Percentiles rank a stretch among this genome's conserved stretches.
Conservation (phyloP, 2,113 vertebrate species). For the Microtus montanus region DNA sequence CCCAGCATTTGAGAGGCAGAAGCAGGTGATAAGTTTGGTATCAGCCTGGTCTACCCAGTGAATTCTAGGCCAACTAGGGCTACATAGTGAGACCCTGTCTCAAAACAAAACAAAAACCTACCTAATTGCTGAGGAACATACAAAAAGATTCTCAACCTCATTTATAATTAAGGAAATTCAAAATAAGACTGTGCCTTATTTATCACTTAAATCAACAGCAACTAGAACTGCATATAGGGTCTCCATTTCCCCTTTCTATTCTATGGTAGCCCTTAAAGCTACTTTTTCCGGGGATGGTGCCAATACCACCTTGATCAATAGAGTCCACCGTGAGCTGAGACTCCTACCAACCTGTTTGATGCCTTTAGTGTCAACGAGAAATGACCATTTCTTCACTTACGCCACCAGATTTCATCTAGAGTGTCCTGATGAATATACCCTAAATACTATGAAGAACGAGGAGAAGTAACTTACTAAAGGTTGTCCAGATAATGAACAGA, state of each 20-base stretch:
- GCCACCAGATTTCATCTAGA: background rate
- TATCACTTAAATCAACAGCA: background rate
- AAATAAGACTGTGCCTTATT: background rate
- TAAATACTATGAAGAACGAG: conserved; percentile 5
- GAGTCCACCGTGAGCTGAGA: background rate
- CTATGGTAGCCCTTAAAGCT: background rate
- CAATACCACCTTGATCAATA: background rate
- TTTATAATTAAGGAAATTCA: background rate
- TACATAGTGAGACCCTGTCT: background rate
- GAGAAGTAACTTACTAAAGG: background rate
- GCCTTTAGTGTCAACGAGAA: background rate
- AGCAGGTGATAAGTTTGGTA: background rate
- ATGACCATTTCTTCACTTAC: background rate
- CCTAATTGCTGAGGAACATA: background rate
- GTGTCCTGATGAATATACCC: background rate
- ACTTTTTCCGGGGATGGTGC: background rate
- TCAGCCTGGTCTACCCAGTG: background rate
- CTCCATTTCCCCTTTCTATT: background rate
- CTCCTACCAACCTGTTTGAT: background rate
- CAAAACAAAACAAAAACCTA: background rate
- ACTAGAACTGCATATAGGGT: background rate
- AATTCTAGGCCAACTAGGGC: background rate
- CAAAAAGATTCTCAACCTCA: conserved; percentile 9
- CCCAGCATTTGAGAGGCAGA: background rate
- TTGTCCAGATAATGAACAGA: background rate